Evolutionary conservation across 2,797 vertebrate species (phyloP).

Genomic region (Coendou prehensilis): DNA sequence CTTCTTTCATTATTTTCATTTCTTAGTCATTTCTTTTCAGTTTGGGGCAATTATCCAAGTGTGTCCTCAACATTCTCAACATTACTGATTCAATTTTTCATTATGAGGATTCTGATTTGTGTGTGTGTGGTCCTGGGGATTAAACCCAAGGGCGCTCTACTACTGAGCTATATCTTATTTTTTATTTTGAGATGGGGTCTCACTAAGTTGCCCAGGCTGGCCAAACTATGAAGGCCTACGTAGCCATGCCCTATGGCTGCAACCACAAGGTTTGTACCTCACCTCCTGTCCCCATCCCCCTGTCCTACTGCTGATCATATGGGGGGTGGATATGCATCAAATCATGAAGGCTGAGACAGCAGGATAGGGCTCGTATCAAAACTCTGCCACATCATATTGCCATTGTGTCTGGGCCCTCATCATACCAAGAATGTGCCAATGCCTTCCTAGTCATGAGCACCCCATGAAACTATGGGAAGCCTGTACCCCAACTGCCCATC

Average conservation of each 20-base stretch:
- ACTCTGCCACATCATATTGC: background rate
- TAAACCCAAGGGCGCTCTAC: background rate
- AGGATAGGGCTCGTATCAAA: background rate
- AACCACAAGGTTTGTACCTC: background rate
- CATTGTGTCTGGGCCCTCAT: background rate
- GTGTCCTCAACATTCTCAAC: background rate
- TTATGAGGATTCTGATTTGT: background rate
- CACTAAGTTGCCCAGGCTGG: background rate
- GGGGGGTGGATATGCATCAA: background rate
- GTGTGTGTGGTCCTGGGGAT: background rate
- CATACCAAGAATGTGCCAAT: background rate
- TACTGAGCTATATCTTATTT: background rate
- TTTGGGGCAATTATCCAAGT: background rate
- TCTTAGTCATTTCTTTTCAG: background rate
- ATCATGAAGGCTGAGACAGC: background rate
- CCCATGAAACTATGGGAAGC: background rate
- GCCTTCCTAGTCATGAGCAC: background rate
- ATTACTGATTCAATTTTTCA: background rate
- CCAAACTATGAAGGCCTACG: background rate
- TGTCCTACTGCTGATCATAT: background rate
- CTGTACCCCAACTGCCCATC: background rate
- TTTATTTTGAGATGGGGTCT: background rate
- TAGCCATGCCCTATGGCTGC: background rate
- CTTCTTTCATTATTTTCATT: background rate
- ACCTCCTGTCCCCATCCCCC: background rate